phyloP scores from a whole-genome alignment of 1,140 invertebrate species.

The Heliothis virescens region DNA sequence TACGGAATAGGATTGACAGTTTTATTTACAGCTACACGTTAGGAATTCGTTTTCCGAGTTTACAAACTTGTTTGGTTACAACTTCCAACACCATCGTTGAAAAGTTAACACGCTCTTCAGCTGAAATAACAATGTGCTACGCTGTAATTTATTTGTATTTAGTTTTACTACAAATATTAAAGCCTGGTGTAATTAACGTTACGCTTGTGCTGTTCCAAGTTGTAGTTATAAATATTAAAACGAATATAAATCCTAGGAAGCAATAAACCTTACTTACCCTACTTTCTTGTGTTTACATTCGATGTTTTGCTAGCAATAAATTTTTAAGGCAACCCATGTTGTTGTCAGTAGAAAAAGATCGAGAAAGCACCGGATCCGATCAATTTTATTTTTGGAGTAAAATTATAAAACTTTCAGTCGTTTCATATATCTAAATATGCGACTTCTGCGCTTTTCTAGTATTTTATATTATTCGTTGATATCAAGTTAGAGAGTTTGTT shows the following conservation, averaged over 20 bases:
- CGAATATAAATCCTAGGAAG: background rate
- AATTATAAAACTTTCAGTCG: too few species aligned
- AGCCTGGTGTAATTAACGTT: background rate
- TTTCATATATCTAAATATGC: too few species aligned
- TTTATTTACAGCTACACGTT: slow-evolving; percentile 62
- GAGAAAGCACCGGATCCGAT: too few species aligned
- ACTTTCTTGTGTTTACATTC: too few species aligned
- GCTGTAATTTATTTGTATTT: slow-evolving; percentile 9
- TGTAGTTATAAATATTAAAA: background rate
- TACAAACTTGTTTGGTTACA: background rate
- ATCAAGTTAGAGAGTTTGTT: too few species aligned
- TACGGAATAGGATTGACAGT: slow-evolving; percentile 71
- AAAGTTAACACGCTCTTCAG: slow-evolving; percentile 8
- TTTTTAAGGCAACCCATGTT: too few species aligned
- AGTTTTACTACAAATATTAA: slow-evolving; percentile 18
- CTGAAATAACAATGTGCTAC: slow-evolving; percentile 18
- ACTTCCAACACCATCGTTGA: background rate
- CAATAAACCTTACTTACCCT: too few species aligned
- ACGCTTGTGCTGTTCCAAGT: background rate
- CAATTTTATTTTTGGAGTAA: too few species aligned
- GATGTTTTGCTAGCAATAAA: too few species aligned
- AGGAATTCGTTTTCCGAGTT: slow-evolving; percentile 34
- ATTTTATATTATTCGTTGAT: too few species aligned
- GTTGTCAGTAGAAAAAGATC: too few species aligned
- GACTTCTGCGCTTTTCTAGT: too few species aligned